Evolutionary conservation across 2,797 vertebrate genomes (phyloP).

Genomic region (Eurystomus glaucurus): DNA sequence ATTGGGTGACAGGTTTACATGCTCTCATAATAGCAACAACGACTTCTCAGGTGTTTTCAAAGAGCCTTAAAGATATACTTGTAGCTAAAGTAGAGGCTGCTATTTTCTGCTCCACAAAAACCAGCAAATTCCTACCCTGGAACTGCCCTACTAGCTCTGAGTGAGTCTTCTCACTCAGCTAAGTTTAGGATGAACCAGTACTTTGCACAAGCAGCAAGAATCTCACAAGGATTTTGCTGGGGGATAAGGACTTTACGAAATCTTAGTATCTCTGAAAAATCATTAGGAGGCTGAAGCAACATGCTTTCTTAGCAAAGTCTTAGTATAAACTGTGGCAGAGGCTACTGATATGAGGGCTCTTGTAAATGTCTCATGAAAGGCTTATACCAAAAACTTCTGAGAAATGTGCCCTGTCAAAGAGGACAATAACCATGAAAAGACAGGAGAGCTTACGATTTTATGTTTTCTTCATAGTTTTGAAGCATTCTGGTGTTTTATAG

Average conservation of each 20-base stretch:
- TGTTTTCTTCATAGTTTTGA: slow-evolving; percentile 56
- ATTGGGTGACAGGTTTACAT: not conserved
- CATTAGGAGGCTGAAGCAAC: not conserved
- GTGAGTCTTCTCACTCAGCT: not conserved
- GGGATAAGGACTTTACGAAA: not conserved
- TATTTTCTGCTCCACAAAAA: not conserved
- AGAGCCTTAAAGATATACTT: not conserved
- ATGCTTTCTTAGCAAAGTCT: slow-evolving; percentile 10
- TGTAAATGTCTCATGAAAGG: slow-evolving; percentile 50
- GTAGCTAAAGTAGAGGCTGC: not conserved
- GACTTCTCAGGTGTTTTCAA: not conserved
- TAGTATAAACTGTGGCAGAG: slow-evolving; percentile 40
- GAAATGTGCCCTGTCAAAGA: slow-evolving; percentile 46
- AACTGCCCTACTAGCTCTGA: not conserved
- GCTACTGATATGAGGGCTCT: not conserved
- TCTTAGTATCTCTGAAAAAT: slow-evolving; percentile 2
- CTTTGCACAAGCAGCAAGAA: not conserved
- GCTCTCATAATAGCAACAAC: not conserved
- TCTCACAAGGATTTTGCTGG: not conserved
- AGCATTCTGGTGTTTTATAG: slow-evolving; percentile 61
- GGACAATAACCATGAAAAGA: slow-evolving; percentile 44
- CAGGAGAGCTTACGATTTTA: slow-evolving; percentile 45
- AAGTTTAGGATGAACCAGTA: not conserved
- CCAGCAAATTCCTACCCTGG: not conserved
- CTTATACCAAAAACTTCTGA: slow-evolving; percentile 45